Evolutionary conservation across 2,888 invertebrate genomes (phyloP), one percentile per base, ranked within the genome.

Genomic region (Nebria brevicollis): DNA sequence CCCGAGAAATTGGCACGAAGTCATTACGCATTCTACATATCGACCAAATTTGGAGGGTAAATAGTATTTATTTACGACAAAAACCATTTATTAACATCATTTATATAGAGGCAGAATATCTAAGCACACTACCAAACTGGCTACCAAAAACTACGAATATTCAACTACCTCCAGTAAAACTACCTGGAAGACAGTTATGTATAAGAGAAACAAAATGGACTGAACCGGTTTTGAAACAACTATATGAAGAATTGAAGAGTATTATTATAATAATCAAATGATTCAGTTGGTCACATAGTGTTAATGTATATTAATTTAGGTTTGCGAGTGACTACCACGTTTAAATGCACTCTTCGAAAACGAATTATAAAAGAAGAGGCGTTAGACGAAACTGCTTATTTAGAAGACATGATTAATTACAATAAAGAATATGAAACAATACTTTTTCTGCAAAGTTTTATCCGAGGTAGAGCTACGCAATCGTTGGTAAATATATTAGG

Each of bases 401-500:
- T 87, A 86, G 43, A 85, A 85, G 2, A 84, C 86, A 41, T 85
- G 54, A 2, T 8, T 54, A 54, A 13, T 54, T 7, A 6, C 13
- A 54, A 54, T 54, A 54, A 7, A 54, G 54, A 13, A 72, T 90
- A 91, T 84, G 89, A 94, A 87, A 90, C 92, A 2, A 90, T 92
- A 42, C 88, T 94, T 66, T 88, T 92, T 83, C 86, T 95, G 78
- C 94, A 95, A 86, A 93, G 92, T 86, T 88, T 94, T 42, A 89
- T 95, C 1, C 89, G 93, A 83, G 95, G 95, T 1, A 89, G 95
- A 25, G 94, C 94, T 6, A 91, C 94, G 15, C 95, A 95, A 88
- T 92, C 91, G 84, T 88, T 94, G 91, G 94, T 94, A 88, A 87
- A 86, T 80, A 7, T 66, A 74, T 20, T 20, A 20, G 20, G 20